Base-by-base conservation (phyloP, 1,140 invertebrate species). In the Lepidotrigona ventralis region DNA sequence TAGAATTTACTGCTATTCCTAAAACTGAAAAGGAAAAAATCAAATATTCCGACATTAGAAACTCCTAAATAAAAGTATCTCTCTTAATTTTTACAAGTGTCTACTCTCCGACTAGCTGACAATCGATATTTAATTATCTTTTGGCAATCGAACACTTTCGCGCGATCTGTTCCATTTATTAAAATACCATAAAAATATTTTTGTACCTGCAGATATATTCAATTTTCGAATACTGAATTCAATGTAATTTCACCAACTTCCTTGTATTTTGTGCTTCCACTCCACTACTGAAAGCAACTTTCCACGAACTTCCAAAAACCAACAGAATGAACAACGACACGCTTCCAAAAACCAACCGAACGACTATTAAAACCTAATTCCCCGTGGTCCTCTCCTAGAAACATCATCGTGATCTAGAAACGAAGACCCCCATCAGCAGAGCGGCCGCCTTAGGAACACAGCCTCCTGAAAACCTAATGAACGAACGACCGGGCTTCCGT, bases 401-500 rank as follows among this genome's bases (percentile, higher is more conserved):
- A 29, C 17, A 26, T 15, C 63, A 19, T 29, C 26, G 63, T 66
- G 63, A 66, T 66, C 63, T 9, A 29, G 63, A 66, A 64, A 19
- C 63, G 15, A 29, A 70, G 39, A 2, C 33, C 21, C 9, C 12
- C 29, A 39, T 33, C 58, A n/a, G 14, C 58, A 14, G 8, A 14
- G 11, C 19, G 68, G n/a, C 53, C n/a, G 21, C 14, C n/a, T 51
- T 53, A 9, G 39, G 51, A 54, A 23, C 21, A 56, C 11, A 58
- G 72, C 3, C 26, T 46, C n/a, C 56, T 58, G 73, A 76, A 64
- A 63, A 64, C 23, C 33, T 75, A 60, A 75, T 75, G 29, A 76
- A 76, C 73, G 29, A 76, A 76, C 73, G 73, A 60, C 56, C 23
- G 39, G 73, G 63, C 46, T 68, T 68, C 79, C 79, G 63, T 81